phyloP scores from a whole-genome alignment of 1,140 invertebrate genomes.

The Drosophila malerkotliana region DNA sequence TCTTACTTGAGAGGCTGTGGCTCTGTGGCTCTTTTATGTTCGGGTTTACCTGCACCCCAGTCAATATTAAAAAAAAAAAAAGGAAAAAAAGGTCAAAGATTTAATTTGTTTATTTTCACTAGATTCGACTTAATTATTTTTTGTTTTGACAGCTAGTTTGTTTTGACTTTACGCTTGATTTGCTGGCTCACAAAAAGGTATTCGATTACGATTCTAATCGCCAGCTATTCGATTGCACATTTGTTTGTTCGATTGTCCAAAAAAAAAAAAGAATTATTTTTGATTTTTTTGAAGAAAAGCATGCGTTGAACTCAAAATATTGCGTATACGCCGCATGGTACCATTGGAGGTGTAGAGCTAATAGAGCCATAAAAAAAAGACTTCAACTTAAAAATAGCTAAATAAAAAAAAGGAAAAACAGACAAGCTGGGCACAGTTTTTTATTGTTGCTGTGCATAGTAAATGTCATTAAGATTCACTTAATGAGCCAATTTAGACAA shows the following conservation, averaged over 20 bases:
- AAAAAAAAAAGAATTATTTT: no score
- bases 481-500: constrained; percentile 81
- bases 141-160: constrained; percentile 48
- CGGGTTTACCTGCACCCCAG: constrained; percentile 38
- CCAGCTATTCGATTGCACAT: neutral
- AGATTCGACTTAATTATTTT: constrained; percentile 43
- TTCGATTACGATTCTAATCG: constrained; percentile 20
- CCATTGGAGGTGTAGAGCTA: neutral
- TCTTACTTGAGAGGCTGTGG: constrained; percentile 48
- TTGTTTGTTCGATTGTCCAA: no score
- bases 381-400: constrained; percentile 1
- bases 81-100: constrained; percentile 24
- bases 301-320: constrained; percentile 25
- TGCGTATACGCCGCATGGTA: constrained; percentile 62
- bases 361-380: constrained; percentile 38
- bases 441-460: constrained; percentile 64
- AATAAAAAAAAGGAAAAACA: constrained; percentile 19
- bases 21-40: constrained; percentile 41
- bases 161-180: constrained; percentile 49
- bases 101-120: constrained; percentile 41
- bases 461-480: constrained; percentile 81
- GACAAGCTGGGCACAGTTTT: constrained; percentile 24
- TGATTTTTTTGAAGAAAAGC: no score
- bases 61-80: constrained; percentile 7
- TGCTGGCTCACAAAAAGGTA: constrained; percentile 34